Base-by-base conservation (phyloP, 1,140 invertebrate species). In the Nixonia krombeini region DNA sequence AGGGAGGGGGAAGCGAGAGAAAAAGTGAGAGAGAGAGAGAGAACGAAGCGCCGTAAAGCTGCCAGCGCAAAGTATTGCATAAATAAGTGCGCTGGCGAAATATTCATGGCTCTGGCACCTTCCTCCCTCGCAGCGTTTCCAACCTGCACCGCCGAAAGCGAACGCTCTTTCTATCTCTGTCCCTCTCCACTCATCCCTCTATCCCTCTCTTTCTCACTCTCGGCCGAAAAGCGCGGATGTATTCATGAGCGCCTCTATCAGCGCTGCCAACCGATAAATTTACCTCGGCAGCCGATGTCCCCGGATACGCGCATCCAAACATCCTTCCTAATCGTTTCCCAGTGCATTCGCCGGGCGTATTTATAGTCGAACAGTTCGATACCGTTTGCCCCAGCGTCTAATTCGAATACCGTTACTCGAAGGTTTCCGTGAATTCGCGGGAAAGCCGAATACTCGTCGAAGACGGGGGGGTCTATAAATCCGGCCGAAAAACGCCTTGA, bases 11-110 rank as follows among this genome's bases (percentile, higher is more conserved):
- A 16, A 29, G 13, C 6, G 47, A 5, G 10, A n/a, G 15, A 16
- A 29, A 9, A 7, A 35, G n/a, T 21, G 18, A 25, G 7, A 50
- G 33, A 38, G 33, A 16, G 12, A 6, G 25, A 16, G 46, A 53
- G 66, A 73, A 67, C 70, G 64, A 74, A 56, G 57, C 57, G 71
- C 72, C 78, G 81, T 81, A 83, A 83, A 82, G 73, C 81, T 83
- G 81, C 81, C 81, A 82, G 78, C 76, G 77, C 81, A 83, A 83
- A 83, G 81, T 83, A 83, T 83, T 83, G 81, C 81, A 83, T 83
- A 84, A 84, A 84, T 84, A 84, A 84, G 81, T 82, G 78, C 73
- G 75, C 71, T 74, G 76, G 80, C 80, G 81, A 84, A 84, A 84
- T 84, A 83, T 84, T 83, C 82, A 84, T 84, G 82, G 80, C 80